Base-by-base conservation (phyloP, 2,113 vertebrate species). In the Carassius gibelio region DNA sequence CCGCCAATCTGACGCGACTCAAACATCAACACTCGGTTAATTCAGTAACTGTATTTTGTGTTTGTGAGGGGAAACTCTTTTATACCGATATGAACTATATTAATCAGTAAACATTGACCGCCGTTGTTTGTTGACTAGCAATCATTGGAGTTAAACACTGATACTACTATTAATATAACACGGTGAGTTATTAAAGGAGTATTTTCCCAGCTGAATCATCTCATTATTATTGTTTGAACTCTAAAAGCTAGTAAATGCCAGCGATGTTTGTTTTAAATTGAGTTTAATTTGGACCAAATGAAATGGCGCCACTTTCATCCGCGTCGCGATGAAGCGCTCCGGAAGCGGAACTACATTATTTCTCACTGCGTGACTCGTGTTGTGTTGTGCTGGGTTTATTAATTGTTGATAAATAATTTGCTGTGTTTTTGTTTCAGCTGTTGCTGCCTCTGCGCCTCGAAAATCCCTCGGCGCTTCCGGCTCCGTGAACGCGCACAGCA, bases 361-460 rank as follows among this genome's bases (percentile, higher is more conserved):
- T 7, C 21, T 8, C 34, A 8, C 5, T 0, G 9, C 10, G 2
- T 10, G 66, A 0, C 30, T 34, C 3, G 9, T 72, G 38, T 74
- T 48, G 19, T 74, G 36, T 5, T 11, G 4, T 7, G 30, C 30
- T 30, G 30, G 30, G 42, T 48, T 80, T 38, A 42, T 15, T 38
- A 2, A 8, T 14, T 50, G 19, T 17, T 42, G 8, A 42, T 42
- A 38, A 7, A 38, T 38, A 8, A 8, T 48, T 59, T 72, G 19
- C 2, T 86, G 4, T 87, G 11, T 10, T 14, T 76, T 68, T 83
- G 50, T 34, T 21, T 84, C 82, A 97, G 98, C 95, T 85, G 93
- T 97, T 78, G 96, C 93, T 66, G 94, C 96, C 10, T 91, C 96
- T 55, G 97, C 97, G 9, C 96, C 97, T 6, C 86, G 97, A 87